Evolutionary conservation across 2,797 vertebrate species (phyloP).

Genomic region (Lophius americanus): DNA sequence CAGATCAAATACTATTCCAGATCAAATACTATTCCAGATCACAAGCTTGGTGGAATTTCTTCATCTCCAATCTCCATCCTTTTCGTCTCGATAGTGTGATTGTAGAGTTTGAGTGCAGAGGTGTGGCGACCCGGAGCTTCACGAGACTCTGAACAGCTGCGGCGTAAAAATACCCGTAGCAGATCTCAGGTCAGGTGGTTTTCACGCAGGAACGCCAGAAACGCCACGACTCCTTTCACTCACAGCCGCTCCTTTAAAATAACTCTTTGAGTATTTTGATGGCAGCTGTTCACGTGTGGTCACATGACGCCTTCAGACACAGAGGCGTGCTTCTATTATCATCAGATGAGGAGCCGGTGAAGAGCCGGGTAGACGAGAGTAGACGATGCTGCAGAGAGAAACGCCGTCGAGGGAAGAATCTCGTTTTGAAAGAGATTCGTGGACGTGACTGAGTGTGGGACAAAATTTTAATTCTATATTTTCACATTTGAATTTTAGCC

Average conservation of each 20-base stretch:
- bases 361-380: too few species aligned
- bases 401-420: too few species aligned
- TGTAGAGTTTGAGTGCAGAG: constrained; percentile 10
- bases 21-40: too few species aligned
- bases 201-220: constrained; percentile 18
- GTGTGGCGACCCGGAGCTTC: background rate
- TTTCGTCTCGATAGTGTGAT: background rate
- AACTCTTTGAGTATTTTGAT: constrained; percentile 14
- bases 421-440: too few species aligned
- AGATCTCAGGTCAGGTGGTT: constrained; percentile 12
- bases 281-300: constrained; percentile 1
- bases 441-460: too few species aligned
- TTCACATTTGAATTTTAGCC: too few species aligned
- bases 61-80: too few species aligned
- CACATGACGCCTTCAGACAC: constrained; percentile 4
- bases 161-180: constrained; percentile 32
- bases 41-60: too few species aligned
- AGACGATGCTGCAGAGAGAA: background rate
- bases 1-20: too few species aligned
- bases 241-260: background rate
- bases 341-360: constrained; percentile 4
- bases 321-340: background rate
- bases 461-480: too few species aligned
- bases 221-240: constrained; percentile 11
- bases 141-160: constrained; percentile 24